phyloP scores from a whole-genome alignment of 2,888 invertebrate species.

The Heliothis peltigera region DNA sequence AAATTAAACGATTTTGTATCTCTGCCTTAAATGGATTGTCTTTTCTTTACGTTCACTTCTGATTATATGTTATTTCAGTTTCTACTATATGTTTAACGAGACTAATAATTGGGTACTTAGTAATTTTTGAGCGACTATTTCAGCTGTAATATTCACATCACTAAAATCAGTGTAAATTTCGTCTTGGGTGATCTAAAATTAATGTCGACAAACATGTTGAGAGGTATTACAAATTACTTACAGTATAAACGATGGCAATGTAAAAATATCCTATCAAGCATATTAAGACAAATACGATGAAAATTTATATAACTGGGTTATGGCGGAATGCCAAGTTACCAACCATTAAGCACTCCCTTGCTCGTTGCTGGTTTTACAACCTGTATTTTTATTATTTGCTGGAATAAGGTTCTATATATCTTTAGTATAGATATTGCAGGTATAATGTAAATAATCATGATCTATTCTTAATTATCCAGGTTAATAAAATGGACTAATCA shows the following conservation, averaged over 20 bases:
- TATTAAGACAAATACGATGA: slow-evolving; percentile 46
- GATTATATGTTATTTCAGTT: slow-evolving; percentile 43
- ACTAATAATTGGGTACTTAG: slow-evolving; percentile 25
- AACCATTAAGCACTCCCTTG: slow-evolving; percentile 45
- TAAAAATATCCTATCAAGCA: slow-evolving; percentile 28
- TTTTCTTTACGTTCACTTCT: slow-evolving; percentile 38
- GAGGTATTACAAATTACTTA: slow-evolving; percentile 28
- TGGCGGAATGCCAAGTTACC: slow-evolving; percentile 51
- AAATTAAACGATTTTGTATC: slow-evolving; percentile 51
- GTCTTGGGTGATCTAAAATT: slow-evolving; percentile 4
- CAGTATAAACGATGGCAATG: slow-evolving; percentile 28
- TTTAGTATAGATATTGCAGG: background rate
- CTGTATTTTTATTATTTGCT: slow-evolving; percentile 32
- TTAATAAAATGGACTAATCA: too few relatives aligned
- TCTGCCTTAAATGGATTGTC: slow-evolving; percentile 49
- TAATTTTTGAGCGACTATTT: slow-evolving; percentile 12
- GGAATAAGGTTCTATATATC: background rate
- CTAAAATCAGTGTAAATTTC: slow-evolving; percentile 5
- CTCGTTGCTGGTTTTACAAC: slow-evolving; percentile 45
- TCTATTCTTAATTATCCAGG: too few relatives aligned
- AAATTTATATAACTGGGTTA: slow-evolving; percentile 52
- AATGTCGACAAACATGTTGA: slow-evolving; percentile 4
- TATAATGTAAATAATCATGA: background rate
- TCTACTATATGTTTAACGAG: slow-evolving; percentile 27
- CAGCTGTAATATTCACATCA: slow-evolving; percentile 20